Conservation (phyloP, 2,888 invertebrate genomes). For the Celastrina argiolus region DNA sequence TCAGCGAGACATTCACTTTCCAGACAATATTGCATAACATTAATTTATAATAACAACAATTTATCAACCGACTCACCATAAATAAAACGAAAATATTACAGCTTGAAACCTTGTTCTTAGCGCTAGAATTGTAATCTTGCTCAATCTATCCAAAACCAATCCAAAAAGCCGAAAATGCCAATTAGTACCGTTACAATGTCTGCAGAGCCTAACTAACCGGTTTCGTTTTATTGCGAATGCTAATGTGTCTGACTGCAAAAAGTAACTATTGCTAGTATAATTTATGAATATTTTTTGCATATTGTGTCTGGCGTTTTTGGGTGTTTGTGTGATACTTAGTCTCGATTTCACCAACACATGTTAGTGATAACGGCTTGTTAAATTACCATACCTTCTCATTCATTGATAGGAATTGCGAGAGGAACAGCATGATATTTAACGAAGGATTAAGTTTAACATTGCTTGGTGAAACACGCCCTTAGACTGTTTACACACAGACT, state of each 20-base stretch:
- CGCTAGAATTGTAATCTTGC: not conserved
- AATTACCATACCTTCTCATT: too few relatives aligned
- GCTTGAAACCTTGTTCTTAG: slow-evolving; percentile 14
- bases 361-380: too few relatives aligned
- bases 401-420: too few relatives aligned
- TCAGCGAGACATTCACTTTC: too few relatives aligned
- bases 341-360: too few relatives aligned
- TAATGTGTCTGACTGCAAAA: slow-evolving; percentile 30
- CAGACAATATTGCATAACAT: too few relatives aligned
- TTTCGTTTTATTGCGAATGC: slow-evolving; percentile 35
- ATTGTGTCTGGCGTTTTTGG: slow-evolving; percentile 8
- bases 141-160: slow-evolving; percentile 12
- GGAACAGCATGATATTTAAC: too few relatives aligned
- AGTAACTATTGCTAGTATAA: slow-evolving; percentile 15
- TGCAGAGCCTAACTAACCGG: slow-evolving; percentile 35
- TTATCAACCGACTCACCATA: too few relatives aligned
- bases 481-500: too few relatives aligned
- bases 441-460: too few relatives aligned
- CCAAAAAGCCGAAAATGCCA: slow-evolving; percentile 18
- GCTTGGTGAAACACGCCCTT: too few relatives aligned
- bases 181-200: slow-evolving; percentile 26
- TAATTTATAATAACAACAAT: not conserved
- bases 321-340: not conserved
- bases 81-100: not conserved
- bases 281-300: slow-evolving; percentile 22